Percentiles rank a stretch among this genome's conserved stretches.
Evolutionary conservation across 2,113 vertebrate genomes (phyloP).

Genomic region (Rhinoptilus africanus): DNA sequence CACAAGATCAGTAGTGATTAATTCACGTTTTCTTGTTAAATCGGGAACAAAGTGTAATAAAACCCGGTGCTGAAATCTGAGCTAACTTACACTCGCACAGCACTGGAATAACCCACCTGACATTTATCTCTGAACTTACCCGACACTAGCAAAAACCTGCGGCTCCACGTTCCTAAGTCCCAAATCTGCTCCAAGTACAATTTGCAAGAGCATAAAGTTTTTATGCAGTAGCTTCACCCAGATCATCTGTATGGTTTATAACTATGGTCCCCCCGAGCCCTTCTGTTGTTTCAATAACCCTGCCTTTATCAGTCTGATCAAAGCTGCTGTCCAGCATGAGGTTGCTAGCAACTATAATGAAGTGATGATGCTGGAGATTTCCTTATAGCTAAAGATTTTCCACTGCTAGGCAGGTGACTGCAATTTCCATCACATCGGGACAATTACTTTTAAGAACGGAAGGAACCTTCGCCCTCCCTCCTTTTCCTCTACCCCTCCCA

Average conservation of each 20-base stretch:
- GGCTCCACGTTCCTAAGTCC: neutral
- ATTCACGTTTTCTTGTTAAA: neutral
- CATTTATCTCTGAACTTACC: neutral
- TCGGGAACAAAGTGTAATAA: neutral
- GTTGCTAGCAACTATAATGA: constrained; percentile 28
- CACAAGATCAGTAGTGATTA: neutral
- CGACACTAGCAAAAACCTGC: neutral
- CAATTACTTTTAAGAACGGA: constrained; percentile 62
- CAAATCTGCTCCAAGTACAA: neutral
- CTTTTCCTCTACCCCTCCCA: constrained; percentile 57
- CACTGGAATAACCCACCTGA: neutral
- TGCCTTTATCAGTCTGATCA: constrained; percentile 24
- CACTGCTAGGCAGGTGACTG: constrained; percentile 56
- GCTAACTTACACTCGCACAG: neutral
- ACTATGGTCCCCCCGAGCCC: neutral
- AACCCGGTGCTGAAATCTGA: neutral
- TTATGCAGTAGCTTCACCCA: neutral
- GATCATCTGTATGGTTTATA: neutral
- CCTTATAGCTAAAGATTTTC: constrained; percentile 48
- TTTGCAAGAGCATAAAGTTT: neutral
- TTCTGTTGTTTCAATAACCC: constrained; percentile 14
- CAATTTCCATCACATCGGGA: constrained; percentile 59
- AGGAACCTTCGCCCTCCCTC: constrained; percentile 59
- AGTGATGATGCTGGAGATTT: constrained; percentile 28
- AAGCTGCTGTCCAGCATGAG: constrained; percentile 47